phyloP scores from a whole-genome alignment of 2,888 invertebrate genomes.

The Drosophila ochracea region DNA sequence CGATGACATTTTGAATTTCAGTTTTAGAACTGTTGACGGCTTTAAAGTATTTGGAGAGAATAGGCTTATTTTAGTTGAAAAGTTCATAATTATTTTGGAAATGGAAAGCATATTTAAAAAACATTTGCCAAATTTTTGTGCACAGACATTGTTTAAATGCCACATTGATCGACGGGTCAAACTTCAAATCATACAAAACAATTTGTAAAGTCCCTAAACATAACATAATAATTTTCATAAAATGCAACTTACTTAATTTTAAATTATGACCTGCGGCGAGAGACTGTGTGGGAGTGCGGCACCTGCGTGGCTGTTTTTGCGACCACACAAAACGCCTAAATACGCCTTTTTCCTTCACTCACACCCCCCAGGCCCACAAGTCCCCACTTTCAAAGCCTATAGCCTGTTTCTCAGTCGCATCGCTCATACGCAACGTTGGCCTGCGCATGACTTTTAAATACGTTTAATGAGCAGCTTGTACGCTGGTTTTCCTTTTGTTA shows the following conservation, averaged over 20 bases:
- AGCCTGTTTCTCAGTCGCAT: constrained; percentile 6
- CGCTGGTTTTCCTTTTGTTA: constrained; percentile 16
- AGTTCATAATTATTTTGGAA: background rate
- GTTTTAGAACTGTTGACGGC: background rate
- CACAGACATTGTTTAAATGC: constrained; percentile 32
- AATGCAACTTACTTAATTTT: constrained; percentile 5
- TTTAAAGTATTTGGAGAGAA: background rate
- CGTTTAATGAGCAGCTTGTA: constrained; percentile 44
- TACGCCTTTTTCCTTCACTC: background rate
- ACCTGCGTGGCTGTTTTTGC: constrained; percentile 33
- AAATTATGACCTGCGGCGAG: constrained; percentile 8
- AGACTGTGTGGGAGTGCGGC: constrained; percentile 31
- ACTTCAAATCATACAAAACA: constrained; percentile 35
- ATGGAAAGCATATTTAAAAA: constrained; percentile 26
- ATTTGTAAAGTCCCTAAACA: constrained; percentile 14
- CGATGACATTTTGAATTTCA: background rate
- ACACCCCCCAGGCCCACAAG: too few relatives aligned
- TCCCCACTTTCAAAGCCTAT: background rate
- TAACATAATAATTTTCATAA: constrained; percentile 6
- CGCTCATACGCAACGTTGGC: constrained; percentile 51
- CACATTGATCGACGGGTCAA: constrained; percentile 32
- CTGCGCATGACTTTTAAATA: constrained; percentile 48
- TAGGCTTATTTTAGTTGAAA: background rate
- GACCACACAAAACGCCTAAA: constrained; percentile 19
- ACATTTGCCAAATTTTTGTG: constrained; percentile 7